A percentile compares a stretch with the other conserved stretches of the same genome.
Evolutionary conservation across 2,888 invertebrate species (phyloP).

Genomic region (Oxyteleia sp.): DNA sequence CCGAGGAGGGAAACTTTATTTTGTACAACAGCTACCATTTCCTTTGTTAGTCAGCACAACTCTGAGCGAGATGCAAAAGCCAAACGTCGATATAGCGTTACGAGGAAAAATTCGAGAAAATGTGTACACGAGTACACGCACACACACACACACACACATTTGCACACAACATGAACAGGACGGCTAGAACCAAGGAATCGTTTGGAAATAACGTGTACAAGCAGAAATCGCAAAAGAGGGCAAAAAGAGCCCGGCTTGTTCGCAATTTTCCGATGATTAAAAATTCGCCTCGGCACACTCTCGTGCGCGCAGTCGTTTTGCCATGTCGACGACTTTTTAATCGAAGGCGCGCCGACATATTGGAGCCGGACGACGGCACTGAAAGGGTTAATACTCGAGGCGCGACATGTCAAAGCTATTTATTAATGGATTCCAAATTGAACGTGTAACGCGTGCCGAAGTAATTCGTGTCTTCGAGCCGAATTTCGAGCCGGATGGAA

Average conservation of each 20-base stretch:
- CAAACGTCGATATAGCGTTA: slow-evolving; percentile 47
- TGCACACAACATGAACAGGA: too few relatives aligned
- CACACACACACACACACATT: too few relatives aligned
- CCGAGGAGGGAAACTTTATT: slow-evolving; percentile 35
- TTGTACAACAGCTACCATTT: slow-evolving; percentile 28
- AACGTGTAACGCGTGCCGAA: slow-evolving; percentile 64
- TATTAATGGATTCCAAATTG: slow-evolving; percentile 66
- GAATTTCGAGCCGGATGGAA: slow-evolving; percentile 58
- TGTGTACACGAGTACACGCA: not conserved
- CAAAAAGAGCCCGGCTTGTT: slow-evolving; percentile 29
- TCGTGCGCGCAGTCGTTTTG: slow-evolving; percentile 19
- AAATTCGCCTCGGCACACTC: slow-evolving; percentile 40
- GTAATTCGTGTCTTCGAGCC: slow-evolving; percentile 63
- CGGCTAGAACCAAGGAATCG: slow-evolving; percentile 36
- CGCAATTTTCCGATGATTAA: slow-evolving; percentile 57
- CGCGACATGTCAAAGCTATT: slow-evolving; percentile 57
- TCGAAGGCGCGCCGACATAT: slow-evolving; percentile 43
- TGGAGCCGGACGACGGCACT: slow-evolving; percentile 51
- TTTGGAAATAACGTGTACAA: slow-evolving; percentile 39
- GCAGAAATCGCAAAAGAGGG: slow-evolving; percentile 19
- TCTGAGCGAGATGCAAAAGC: slow-evolving; percentile 43
- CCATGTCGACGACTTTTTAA: slow-evolving; percentile 55
- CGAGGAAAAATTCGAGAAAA: slow-evolving; percentile 7
- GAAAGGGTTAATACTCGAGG: slow-evolving; percentile 67
- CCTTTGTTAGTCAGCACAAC: slow-evolving; percentile 45